Evolutionary conservation across 2,797 vertebrate species (phyloP).

Genomic region (Austrolebias charrua): DNA sequence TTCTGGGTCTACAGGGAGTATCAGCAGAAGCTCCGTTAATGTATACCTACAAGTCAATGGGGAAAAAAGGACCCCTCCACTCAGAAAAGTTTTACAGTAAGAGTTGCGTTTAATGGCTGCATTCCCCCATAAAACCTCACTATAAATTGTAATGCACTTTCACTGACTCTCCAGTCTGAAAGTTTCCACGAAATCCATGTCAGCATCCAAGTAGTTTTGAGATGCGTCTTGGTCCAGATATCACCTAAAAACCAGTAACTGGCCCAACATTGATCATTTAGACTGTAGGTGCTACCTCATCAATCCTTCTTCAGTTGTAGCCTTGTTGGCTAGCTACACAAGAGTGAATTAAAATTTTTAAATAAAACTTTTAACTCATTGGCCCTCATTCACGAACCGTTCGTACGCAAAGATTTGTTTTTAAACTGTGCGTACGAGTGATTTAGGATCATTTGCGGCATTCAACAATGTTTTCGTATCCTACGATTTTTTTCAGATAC

Average conservation of each 20-base stretch:
- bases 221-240: background rate
- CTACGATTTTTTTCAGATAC: no score
- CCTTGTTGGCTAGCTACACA: no score
- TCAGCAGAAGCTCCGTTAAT: slow-evolving; percentile 42
- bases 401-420: no score
- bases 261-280: background rate
- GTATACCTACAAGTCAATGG: slow-evolving; percentile 30
- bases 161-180: slow-evolving; percentile 3
- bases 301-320: background rate
- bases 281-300: background rate
- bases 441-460: no score
- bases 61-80: slow-evolving; percentile 23
- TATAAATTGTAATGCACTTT: slow-evolving; percentile 31
- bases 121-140: slow-evolving; percentile 34
- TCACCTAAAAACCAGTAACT: background rate
- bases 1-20: slow-evolving; percentile 28
- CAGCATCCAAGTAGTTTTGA: background rate
- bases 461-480: no score
- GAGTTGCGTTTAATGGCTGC: slow-evolving; percentile 31
- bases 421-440: no score
- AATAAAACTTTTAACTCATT: no score
- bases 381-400: no score
- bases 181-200: background rate
- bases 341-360: no score
- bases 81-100: slow-evolving; percentile 25